Conservation (phyloP, 2,113 vertebrate genomes). For the Gracilinanus agilis region DNA sequence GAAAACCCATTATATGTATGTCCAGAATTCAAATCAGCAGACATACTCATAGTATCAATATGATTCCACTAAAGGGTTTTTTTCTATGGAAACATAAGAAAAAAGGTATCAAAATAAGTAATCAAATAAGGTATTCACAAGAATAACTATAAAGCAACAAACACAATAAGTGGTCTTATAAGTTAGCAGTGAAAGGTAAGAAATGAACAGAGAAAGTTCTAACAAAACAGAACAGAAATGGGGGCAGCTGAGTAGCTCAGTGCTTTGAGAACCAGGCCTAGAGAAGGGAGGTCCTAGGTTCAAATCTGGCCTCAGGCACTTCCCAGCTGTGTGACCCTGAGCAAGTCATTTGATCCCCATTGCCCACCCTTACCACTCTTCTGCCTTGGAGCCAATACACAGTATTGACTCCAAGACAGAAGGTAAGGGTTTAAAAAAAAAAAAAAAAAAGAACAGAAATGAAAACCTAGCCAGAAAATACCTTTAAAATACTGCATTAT, state of each 20-base stretch:
- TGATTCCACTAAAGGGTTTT: neutral
- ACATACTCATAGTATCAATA: neutral
- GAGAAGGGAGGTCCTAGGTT: too few species aligned
- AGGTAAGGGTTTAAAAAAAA: too few species aligned
- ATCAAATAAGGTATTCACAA: neutral
- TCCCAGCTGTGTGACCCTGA: too few species aligned
- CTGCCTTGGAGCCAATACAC: too few species aligned
- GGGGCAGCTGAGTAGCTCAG: too few species aligned
- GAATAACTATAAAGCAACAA: neutral
- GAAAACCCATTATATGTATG: neutral
- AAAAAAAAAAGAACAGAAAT: neutral
- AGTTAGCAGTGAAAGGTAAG: neutral
- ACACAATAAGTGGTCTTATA: neutral
- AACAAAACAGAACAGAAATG: neutral
- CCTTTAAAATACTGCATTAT: neutral
- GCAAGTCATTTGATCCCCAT: too few species aligned
- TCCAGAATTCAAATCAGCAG: neutral
- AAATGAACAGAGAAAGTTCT: neutral
- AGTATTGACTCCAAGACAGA: too few species aligned
- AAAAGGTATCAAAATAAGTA: neutral
- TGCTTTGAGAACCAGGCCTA: too few species aligned
- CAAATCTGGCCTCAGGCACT: too few species aligned
- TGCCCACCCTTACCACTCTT: too few species aligned
- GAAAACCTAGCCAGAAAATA: neutral
- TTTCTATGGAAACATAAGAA: neutral